Base-by-base conservation (phyloP, 1,140 invertebrate species). In the Drosophila miranda region DNA sequence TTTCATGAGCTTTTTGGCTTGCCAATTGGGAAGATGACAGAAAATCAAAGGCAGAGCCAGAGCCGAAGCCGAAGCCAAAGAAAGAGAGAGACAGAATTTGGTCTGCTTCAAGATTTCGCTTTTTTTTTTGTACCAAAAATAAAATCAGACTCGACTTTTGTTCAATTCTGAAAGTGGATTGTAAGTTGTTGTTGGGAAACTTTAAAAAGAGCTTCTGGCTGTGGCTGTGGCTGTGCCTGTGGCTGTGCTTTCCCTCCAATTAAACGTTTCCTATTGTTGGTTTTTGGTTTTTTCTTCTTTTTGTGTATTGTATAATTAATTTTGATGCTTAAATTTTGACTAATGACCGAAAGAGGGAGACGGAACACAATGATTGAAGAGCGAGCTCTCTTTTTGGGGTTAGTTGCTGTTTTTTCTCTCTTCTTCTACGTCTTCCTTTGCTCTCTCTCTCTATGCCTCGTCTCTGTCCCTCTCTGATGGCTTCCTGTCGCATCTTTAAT, bases 291-390 rank as follows among this genome's bases (percentile, higher is more conserved):
- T 46, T 48, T 56, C 45, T 58, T 19, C 2, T 19, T 19, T 38
- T 14, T 41, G 59, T 55, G 70, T 48, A 30, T 71, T 72, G 46
- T 70, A 71, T 72, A 75, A 75, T 75, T 75, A 61, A 75, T 75
- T 75, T 81, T 38, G 75, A 77, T 79, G 67, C 66, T 75, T 76
- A 71, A 78, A 75, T 75, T 83, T 83, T 84, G 79, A 83, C 81
- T 84, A 84, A 84, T 84, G 80, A 84, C 62, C 80, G 73, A 64
- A 57, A 63, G 34, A 11, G 34, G 34, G 3, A 63, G 45, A 53
- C 52, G 49, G 49, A 68, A 64, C 59, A 64, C 49, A 59, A 79
- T 75, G 82, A 81, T 77, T 70, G 60, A 51, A 48, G 48, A 43
- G 49, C 30, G 16, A 16, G 16, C 16, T 16, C 16, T 61, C 49